Evolutionary conservation across 2,888 invertebrate species (phyloP), one percentile per base, ranked within the genome.

Genomic region (Prostheceraeus crozeri): DNA sequence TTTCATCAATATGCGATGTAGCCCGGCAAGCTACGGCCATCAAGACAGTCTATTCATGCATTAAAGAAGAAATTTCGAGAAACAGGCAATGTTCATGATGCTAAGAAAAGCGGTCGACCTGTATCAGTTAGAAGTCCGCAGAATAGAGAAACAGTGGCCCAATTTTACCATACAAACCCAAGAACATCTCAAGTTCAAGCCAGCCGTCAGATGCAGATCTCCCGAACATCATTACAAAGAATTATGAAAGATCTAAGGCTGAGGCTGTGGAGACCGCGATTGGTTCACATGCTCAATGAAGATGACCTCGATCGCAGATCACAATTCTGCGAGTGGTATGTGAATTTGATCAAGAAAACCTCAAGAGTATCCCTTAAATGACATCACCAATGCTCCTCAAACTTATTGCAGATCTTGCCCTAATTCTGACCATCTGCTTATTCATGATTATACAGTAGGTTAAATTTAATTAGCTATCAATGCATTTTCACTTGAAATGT

Each of bases 81-180:
- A 16, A 56, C 48, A 23, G 56, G 23, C n/a, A 48, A 14, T 56
- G 56, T 56, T 53, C 48, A 56, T 16, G 56, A 56, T 56, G 48
- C 56, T 48, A 35, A 27, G n/a, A 4, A 31, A 36, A 53, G 48
- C 33, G 16, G 2, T 8, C 14, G 54, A 31, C 51, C 54, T 27
- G n/a, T 31, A 21, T 35, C 36, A 53, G 54, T 53, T 31, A 53
- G 4, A 36, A 53, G 16, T 35, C 35, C 6, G 35, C 4, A 53
- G 19, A 53, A 53, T 53, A 53, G 30, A 8, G 16, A 53, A n/a
- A 19, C 30, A 30, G 52, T 53, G 31, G n/a, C 53, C 31, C 53
- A 53, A 35, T 33, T 30, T 21, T 51, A 33, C 31, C 53, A 33
- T 53, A n/a, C 3, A 23, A 53, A 53, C 21, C 35, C 53, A 35